Evolutionary conservation across 1,140 invertebrate genomes (phyloP).

Genomic region (Drosophila lowei): DNA sequence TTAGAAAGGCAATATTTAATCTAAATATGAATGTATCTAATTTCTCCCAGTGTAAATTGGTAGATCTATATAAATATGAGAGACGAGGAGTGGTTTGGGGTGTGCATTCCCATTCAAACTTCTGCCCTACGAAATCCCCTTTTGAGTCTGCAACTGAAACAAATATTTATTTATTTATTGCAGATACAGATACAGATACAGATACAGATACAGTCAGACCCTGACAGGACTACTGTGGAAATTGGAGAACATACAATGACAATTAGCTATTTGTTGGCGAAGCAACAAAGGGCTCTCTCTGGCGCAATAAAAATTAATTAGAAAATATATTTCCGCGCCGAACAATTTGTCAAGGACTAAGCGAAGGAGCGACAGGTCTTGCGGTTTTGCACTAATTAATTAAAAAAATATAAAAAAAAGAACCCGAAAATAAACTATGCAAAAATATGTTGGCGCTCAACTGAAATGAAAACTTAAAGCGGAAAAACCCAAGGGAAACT

Average conservation of each 20-base stretch:
- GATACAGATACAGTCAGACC: constrained; percentile 14
- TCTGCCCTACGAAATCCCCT: background rate
- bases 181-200: constrained; percentile 32
- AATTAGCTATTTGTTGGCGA: constrained; percentile 20
- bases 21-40: too few species aligned
- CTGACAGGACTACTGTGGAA: background rate
- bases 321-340: constrained; percentile 52
- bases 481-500: constrained; percentile 14
- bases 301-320: constrained; percentile 66
- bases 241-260: constrained; percentile 8
- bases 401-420: constrained; percentile 35
- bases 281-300: constrained; percentile 14
- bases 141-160: constrained; percentile 19
- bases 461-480: constrained; percentile 55
- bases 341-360: constrained; percentile 41
- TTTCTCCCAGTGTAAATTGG: too few species aligned
- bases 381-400: constrained; percentile 53
- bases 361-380: constrained; percentile 34
- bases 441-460: constrained; percentile 54
- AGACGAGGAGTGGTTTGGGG: too few species aligned
- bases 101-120: constrained; percentile 3
- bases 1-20: too few species aligned
- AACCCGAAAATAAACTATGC: constrained; percentile 48
- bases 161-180: constrained; percentile 37
- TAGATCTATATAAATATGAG: too few species aligned